Evolutionary conservation across 1,140 invertebrate species (phyloP).

Genomic region (Pomacea maculata): DNA sequence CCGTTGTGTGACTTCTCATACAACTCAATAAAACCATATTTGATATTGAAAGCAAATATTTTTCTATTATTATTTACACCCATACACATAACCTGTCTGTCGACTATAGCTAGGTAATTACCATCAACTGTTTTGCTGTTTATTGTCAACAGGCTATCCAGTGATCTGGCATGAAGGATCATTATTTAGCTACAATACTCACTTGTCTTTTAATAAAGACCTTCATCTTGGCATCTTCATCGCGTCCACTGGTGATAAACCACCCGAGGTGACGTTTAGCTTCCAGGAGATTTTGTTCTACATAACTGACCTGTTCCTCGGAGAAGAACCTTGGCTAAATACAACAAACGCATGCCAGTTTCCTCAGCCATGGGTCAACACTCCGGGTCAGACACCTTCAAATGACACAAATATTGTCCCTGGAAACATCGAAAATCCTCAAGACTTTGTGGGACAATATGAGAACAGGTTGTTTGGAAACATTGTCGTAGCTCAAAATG

Average conservation of each 20-base stretch:
- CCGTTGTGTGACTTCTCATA: neutral
- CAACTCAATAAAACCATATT: neutral
- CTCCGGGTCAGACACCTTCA: no score
- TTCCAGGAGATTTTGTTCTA: neutral
- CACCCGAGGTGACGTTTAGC: neutral
- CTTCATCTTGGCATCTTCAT: neutral
- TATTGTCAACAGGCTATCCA: neutral
- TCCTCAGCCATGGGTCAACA: constrained; percentile 27
- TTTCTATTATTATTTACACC: neutral
- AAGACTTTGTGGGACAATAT: no score
- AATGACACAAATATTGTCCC: no score
- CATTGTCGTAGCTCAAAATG: no score
- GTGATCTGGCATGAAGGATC: neutral
- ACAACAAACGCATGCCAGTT: constrained; percentile 25
- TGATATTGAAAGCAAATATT: neutral
- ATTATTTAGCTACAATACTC: neutral
- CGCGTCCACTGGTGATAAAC: neutral
- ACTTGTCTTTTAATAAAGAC: neutral
- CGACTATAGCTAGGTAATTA: neutral
- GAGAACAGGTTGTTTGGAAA: no score
- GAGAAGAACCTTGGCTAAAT: constrained; percentile 35
- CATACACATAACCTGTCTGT: no score
- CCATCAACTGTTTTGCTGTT: neutral
- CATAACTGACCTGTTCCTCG: constrained; percentile 28
- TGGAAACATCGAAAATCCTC: no score